Base-by-base conservation (phyloP, 2,888 invertebrate species). In the Drosophila rubida region DNA sequence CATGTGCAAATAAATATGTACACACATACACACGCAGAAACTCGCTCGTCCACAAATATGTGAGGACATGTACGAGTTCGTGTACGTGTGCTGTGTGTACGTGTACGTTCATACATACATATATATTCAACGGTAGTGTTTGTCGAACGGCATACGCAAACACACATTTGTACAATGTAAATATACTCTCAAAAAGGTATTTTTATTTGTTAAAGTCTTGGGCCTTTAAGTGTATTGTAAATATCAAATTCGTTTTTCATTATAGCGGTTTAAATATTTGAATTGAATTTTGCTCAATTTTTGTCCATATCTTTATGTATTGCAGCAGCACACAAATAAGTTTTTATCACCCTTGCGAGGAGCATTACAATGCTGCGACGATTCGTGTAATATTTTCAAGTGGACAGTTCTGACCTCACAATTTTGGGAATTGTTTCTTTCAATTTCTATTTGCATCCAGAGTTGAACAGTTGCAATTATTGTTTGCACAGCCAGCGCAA, bases 141-240 rank as follows among this genome's bases (percentile, higher is more conserved):
- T 75, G 68, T 45, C 51, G 68, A 68, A 45, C 63, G 58, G 46
- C 63, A 61, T 49, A 46, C 49, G 69, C 60, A 78, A 71, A 77
- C 67, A 75, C 64, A 74, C 72, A 71, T 77, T 72, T 72, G 66
- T 71, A 53, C 71, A 74, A 61, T 63, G 74, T 69, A 81, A 80
- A 78, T 83, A 80, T 82, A 80, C 61, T 67, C 69, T 73, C 69
- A 71, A 71, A 75, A 75, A 68, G 85, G 84, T 90, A 87, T 90
- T 90, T 89, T 89, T 90, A 86, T 90, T 91, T 89, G 88, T 88
- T 86, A 81, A 88, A 89, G 90, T 87, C 90, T 89, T 90, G 89
- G 89, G 84, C 87, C 89, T 82, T 90, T 76, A 84, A 91, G 91
- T 90, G 90, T 87, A 90, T 75, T 71, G 90, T 75, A 90, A 91